These are phyloP conservation scores for Strix aluco DNA, from an alignment of 2,113 vertebrate species.

Conservation along the genomic window DNA sequence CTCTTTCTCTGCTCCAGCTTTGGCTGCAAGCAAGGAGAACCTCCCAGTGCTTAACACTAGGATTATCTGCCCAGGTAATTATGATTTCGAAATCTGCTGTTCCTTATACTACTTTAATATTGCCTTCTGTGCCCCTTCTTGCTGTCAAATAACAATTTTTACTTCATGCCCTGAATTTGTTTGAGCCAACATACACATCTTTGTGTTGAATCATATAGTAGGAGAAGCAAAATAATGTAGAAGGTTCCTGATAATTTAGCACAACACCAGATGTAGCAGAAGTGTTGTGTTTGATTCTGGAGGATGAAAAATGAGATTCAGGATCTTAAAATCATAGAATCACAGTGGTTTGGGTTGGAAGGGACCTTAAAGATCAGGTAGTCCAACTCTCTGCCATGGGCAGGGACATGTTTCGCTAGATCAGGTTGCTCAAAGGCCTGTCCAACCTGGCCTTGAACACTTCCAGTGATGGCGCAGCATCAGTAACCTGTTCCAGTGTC, in stretches of 20 bases:
- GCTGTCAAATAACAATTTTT: not conserved
- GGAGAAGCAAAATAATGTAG: not conserved
- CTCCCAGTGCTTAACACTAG: constrained; percentile 97
- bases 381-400: too few species aligned
- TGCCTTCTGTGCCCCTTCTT: not conserved
- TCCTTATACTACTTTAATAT: not conserved
- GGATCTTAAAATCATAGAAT: not conserved
- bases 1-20: constrained; percentile 83
- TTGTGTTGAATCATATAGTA: not conserved
- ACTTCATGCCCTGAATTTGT: not conserved
- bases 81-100: not conserved
- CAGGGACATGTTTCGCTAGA: not conserved
- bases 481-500: not conserved
- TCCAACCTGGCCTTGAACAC: not conserved
- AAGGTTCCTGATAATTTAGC: not conserved
- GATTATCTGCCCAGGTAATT: constrained; percentile 95
- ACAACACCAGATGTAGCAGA: not conserved
- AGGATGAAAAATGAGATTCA: not conserved
- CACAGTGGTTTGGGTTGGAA: not conserved
- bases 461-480: not conserved
- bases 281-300: not conserved
- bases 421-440: not conserved
- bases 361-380: not conserved
- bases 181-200: accelerated
- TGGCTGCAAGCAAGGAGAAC: constrained; percentile 92